Conservation (phyloP, 2,888 invertebrate genomes). For the Proisotoma minuta region DNA sequence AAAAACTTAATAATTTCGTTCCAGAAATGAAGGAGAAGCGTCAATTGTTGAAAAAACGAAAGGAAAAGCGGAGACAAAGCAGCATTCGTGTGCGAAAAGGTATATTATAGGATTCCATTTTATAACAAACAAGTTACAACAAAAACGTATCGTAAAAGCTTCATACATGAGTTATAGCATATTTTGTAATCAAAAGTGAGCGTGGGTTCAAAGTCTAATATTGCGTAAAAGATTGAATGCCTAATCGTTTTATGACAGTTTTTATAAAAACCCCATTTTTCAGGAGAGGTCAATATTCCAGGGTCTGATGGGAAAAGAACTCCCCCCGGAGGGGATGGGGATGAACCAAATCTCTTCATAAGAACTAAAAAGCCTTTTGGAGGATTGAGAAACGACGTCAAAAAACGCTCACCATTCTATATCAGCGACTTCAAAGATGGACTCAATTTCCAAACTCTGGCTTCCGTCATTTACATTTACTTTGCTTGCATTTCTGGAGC, state of each 20-base stretch:
- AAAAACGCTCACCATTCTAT: constrained; percentile 51
- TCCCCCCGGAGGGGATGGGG: constrained; percentile 11
- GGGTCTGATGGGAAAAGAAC: constrained; percentile 9
- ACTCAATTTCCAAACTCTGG: constrained; percentile 53
- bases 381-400: constrained; percentile 53
- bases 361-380: constrained; percentile 53
- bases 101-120: not conserved
- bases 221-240: no score
- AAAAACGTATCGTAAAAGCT: no score
- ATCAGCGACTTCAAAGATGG: constrained; percentile 54
- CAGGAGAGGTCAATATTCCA: no score
- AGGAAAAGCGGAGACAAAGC: constrained; percentile 28
- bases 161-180: no score
- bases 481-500: constrained; percentile 58
- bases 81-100: not conserved
- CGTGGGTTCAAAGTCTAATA: no score
- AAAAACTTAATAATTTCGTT: not conserved
- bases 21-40: constrained; percentile 44
- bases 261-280: no score
- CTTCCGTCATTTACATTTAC: constrained; percentile 57
- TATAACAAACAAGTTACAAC: no score
- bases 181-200: no score
- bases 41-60: constrained; percentile 34
- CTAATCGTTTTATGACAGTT: no score
- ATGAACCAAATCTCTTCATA: constrained; percentile 44